Percentiles rank a stretch among this genome's conserved stretches.
Conservation (phyloP, 2,113 vertebrate genomes). For the Tetrao urogallus region DNA sequence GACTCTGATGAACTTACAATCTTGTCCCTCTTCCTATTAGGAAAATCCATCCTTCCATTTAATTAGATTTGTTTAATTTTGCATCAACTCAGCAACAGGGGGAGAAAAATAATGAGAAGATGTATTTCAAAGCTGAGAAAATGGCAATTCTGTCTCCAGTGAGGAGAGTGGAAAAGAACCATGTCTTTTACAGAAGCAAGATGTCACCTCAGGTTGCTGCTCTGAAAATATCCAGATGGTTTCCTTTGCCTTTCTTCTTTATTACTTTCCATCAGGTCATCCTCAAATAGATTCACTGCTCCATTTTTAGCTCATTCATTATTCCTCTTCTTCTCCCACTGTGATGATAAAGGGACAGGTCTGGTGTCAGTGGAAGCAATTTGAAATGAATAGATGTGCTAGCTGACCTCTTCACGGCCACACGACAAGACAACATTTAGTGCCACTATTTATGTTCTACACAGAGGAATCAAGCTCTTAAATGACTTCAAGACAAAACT, state of each 20-base stretch:
- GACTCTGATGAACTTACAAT: background rate
- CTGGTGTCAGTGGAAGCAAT: conserved; percentile 51
- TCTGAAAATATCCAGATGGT: conserved; percentile 57
- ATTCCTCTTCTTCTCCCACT: conserved; percentile 43
- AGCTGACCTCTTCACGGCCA: conserved; percentile 39
- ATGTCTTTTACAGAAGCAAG: background rate
- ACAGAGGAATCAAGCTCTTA: conserved; percentile 19
- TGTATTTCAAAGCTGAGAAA: background rate
- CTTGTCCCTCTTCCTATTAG: background rate
- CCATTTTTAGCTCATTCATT: conserved; percentile 71
- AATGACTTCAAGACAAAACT: conserved; percentile 30
- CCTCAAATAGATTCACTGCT: conserved; percentile 56
- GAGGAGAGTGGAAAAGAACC: background rate
- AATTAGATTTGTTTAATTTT: background rate
- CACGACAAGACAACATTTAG: conserved; percentile 23
- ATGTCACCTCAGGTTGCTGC: conserved; percentile 30
- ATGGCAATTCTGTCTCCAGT: background rate
- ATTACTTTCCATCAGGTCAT: conserved; percentile 55
- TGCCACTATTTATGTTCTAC: conserved; percentile 38
- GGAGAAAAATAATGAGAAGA: background rate
- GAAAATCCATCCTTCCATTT: background rate
- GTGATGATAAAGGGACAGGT: conserved; percentile 26
- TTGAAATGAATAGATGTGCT: conserved; percentile 55
- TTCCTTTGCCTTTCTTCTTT: conserved; percentile 24
- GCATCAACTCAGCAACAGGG: background rate